Evolutionary conservation across 2,888 invertebrate genomes (phyloP).

Genomic region (Athripsodes cinereus): DNA sequence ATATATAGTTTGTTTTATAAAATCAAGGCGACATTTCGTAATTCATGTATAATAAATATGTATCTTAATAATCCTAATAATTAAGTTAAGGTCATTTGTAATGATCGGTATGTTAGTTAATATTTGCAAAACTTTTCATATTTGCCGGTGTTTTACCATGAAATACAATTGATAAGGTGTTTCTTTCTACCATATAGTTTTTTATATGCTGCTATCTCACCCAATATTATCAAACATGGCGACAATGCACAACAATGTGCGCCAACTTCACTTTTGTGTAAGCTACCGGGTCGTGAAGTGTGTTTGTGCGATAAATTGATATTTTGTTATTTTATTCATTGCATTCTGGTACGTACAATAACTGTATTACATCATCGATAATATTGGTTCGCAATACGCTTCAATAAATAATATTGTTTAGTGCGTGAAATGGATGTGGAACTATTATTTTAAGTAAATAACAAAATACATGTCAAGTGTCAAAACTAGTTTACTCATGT

Average conservation of each 20-base stretch:
- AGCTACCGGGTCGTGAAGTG: slow-evolving; percentile 13
- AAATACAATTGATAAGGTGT: neutral
- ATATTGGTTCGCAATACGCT: slow-evolving; percentile 18
- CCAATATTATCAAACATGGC: neutral
- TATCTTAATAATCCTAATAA: too few relatives aligned
- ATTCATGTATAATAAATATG: too few relatives aligned
- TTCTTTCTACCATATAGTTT: neutral
- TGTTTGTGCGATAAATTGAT: slow-evolving; percentile 7
- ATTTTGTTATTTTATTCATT: slow-evolving; percentile 15
- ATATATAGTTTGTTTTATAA: too few relatives aligned
- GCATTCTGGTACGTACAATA: slow-evolving; percentile 10
- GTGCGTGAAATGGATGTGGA: neutral
- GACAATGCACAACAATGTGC: neutral
- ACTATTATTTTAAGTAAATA: neutral
- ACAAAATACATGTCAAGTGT: neutral
- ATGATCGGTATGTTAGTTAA: too few relatives aligned
- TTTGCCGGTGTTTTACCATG: neutral
- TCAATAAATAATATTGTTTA: slow-evolving; percentile 2
- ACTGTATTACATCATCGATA: slow-evolving; percentile 20
- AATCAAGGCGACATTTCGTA: too few relatives aligned
- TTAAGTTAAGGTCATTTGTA: too few relatives aligned
- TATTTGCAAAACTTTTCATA: neutral
- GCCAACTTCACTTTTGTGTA: slow-evolving; percentile 18
- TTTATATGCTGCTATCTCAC: neutral
- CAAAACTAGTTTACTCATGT: neutral